Conservation (phyloP, 1,140 invertebrate genomes). For the Tetranychus urticae region DNA sequence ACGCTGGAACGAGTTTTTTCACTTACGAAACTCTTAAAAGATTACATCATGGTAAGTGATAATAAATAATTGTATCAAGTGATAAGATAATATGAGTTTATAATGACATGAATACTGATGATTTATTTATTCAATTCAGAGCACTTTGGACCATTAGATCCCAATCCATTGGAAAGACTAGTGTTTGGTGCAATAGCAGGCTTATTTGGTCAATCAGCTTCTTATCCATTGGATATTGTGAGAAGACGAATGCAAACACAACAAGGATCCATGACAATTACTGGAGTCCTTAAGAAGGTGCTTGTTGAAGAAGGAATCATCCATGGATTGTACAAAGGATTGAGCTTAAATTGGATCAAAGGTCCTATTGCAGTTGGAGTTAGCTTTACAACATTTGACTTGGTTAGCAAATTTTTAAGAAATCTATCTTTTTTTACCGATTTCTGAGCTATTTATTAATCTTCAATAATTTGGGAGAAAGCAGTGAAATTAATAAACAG, state of each 20-base stretch:
- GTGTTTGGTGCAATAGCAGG: slow-evolving; percentile 73
- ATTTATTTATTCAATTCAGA: slow-evolving; percentile 6
- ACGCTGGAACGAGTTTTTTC: slow-evolving; percentile 90
- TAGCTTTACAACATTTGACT: slow-evolving; percentile 86
- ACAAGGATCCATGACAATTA: slow-evolving; percentile 11
- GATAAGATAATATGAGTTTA: neutral
- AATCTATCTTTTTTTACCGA: neutral
- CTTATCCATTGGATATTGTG: slow-evolving; percentile 84
- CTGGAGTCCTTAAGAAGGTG: slow-evolving; percentile 14
- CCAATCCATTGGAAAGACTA: slow-evolving; percentile 25
- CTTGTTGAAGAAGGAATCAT: slow-evolving; percentile 56
- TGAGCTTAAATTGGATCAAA: slow-evolving; percentile 98
- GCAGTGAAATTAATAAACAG: too few species aligned
- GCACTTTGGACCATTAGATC: slow-evolving; percentile 3
- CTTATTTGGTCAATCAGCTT: slow-evolving; percentile 72
- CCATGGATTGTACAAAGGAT: slow-evolving; percentile 82
- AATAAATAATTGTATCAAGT: neutral
- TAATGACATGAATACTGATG: too few species aligned
- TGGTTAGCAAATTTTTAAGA: slow-evolving; percentile 24
- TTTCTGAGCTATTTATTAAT: neutral
- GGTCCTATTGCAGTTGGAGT: slow-evolving; percentile 95
- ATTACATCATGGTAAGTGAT: slow-evolving; percentile 12
- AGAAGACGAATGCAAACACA: slow-evolving; percentile 60
- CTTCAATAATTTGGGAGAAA: too few species aligned
- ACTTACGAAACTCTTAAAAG: slow-evolving; percentile 81